Conservation (phyloP, 2,888 invertebrate species). For the Arenicola marina region DNA sequence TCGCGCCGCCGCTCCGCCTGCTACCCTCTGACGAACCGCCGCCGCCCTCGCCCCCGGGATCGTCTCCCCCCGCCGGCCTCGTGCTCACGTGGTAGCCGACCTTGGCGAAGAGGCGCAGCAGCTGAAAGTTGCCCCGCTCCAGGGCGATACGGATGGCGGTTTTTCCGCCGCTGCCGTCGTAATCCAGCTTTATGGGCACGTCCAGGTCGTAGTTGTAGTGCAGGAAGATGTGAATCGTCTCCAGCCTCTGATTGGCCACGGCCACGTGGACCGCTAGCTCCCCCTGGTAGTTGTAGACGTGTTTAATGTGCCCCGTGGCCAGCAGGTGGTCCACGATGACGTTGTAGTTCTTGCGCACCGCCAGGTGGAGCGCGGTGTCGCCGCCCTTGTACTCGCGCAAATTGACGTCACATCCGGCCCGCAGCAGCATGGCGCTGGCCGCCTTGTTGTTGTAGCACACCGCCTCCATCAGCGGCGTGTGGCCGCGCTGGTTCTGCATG, state of each 20-base stretch:
- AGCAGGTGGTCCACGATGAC: constrained; percentile 54
- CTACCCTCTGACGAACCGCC: neutral
- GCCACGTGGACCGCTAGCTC: constrained; percentile 58
- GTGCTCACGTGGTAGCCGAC: constrained; percentile 46
- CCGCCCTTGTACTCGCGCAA: constrained; percentile 57
- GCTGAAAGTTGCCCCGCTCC: constrained; percentile 56
- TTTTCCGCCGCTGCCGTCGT: constrained; percentile 44
- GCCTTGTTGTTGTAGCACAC: constrained; percentile 60
- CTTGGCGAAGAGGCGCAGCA: constrained; percentile 52
- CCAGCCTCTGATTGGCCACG: constrained; percentile 56
- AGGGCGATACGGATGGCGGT: constrained; percentile 51
- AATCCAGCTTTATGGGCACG: constrained; percentile 55
- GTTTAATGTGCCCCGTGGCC: constrained; percentile 50
- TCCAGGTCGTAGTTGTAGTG: constrained; percentile 58
- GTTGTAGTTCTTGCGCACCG: constrained; percentile 58
- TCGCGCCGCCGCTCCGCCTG: neutral
- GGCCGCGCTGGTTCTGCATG: constrained; percentile 60
- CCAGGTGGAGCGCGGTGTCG: constrained; percentile 59
- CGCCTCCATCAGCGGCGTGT: constrained; percentile 60
- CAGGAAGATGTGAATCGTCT: constrained; percentile 55
- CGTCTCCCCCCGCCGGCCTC: no score
- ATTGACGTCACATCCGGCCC: constrained; percentile 53
- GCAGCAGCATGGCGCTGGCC: constrained; percentile 50
- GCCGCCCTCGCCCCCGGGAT: neutral
- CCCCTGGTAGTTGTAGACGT: constrained; percentile 60